These are phyloP conservation scores for Coracopsis vasa DNA, from an alignment of 2,113 vertebrate species.

Conservation along the genomic window DNA sequence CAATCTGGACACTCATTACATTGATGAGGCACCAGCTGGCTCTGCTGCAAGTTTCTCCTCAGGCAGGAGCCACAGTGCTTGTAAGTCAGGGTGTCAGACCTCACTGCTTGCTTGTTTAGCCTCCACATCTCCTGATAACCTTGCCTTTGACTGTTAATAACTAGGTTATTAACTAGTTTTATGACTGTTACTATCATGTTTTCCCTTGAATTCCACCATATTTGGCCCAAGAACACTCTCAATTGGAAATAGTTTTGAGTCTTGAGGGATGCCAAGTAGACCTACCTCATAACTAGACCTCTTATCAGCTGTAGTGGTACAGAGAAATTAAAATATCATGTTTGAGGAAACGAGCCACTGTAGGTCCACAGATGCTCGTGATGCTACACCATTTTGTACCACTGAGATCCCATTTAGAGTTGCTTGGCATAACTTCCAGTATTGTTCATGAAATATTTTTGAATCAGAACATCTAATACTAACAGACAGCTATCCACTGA, in stretches of 20 bases:
- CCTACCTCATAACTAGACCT: neutral
- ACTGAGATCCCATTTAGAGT: neutral
- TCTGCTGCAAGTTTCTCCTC: neutral
- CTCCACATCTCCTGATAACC: neutral
- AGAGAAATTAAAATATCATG: neutral
- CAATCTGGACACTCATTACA: neutral
- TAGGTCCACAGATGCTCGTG: neutral
- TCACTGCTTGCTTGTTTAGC: neutral
- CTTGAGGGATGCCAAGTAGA: neutral
- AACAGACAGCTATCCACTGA: neutral
- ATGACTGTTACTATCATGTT: neutral
- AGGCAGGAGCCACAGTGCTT: neutral
- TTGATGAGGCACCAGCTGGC: neutral
- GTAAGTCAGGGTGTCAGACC: neutral
- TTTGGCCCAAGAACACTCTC: neutral
- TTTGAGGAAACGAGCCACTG: neutral
- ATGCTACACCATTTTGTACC: neutral
- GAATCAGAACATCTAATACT: neutral
- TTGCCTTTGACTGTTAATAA: neutral
- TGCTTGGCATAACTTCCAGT: neutral
- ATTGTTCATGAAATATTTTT: neutral
- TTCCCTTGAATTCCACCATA: neutral
- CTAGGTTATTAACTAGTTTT: neutral
- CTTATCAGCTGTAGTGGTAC: neutral
- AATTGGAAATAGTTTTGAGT: neutral